phyloP scores from a whole-genome alignment of 2,797 vertebrate species.

The Sebastes minor region DNA sequence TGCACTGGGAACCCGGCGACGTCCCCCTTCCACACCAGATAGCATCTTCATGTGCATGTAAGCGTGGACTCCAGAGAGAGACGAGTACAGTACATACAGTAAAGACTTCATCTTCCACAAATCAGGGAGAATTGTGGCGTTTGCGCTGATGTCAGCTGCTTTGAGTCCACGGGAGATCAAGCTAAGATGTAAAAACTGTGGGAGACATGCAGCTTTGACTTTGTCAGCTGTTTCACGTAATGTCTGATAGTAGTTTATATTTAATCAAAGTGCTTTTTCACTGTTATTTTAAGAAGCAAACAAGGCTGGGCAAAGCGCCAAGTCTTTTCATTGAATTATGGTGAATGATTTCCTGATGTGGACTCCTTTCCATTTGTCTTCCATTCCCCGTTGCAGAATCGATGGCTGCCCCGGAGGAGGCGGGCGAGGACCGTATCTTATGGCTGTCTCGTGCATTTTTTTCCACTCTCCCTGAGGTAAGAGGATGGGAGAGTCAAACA shows the following conservation, averaged over 20 bases:
- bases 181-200: slow-evolving; percentile 9
- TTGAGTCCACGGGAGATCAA: slow-evolving; percentile 35
- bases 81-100: slow-evolving; percentile 13
- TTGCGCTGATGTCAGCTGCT: slow-evolving; percentile 61
- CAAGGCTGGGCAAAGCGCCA: slow-evolving; percentile 31
- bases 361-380: slow-evolving; percentile 14
- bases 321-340: slow-evolving; percentile 44
- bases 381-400: slow-evolving; percentile 15
- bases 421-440: slow-evolving; percentile 16
- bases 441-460: slow-evolving; percentile 35
- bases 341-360: slow-evolving; percentile 23
- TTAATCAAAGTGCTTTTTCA: slow-evolving; percentile 27
- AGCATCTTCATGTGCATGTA: slow-evolving; percentile 24
- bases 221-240: slow-evolving; percentile 40
- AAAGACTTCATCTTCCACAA: slow-evolving; percentile 61
- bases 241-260: slow-evolving; percentile 34
- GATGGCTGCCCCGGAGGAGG: slow-evolving; percentile 26
- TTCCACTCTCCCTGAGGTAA: slow-evolving; percentile 64
- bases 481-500: slow-evolving; percentile 73
- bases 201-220: slow-evolving; percentile 32
- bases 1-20: slow-evolving; percentile 37
- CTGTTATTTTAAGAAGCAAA: slow-evolving; percentile 10
- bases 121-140: slow-evolving; percentile 36
- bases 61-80: slow-evolving; percentile 33
- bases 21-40: slow-evolving; percentile 32